Base-by-base conservation (phyloP, 2,797 vertebrate genomes). In the Hoplostethus atlanticus region DNA sequence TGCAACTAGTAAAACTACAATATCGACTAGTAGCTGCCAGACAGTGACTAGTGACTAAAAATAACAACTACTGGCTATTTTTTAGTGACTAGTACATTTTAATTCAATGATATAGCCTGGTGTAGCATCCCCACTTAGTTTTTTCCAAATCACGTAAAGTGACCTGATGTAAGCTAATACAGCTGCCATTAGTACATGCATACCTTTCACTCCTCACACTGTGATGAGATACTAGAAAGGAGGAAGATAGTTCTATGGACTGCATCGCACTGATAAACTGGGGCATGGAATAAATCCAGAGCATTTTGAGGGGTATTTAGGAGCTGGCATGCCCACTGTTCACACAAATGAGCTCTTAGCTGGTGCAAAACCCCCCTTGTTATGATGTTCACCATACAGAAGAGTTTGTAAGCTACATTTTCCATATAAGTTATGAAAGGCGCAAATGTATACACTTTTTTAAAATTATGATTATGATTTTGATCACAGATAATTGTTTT, bases 251-350 rank as follows among this genome's bases (percentile, higher is more conserved):
- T 25, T 57, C 17, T 51, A 40, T 31, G 60, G 30, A 68, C 60
- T 16, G 6, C 54, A 36, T 13, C 46, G 36, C 50, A 64, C 47
- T 52, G 56, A 76, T 73, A 65, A 76, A 71, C 44, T 50, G 28
- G 42, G 31, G 34, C 30, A 64, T 34, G 44, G 58, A 73, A 53
- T 52, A 81, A 69, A 78, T 71, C 74, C 70, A 76, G n/a, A 44
- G 30, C 44, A 64, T 71, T 68, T 81, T 79, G 48, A 57, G 28
- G 31, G 38, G 64, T 60, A 79, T 83, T 69, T 76, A 47, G 34
- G 59, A 28, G 30, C 58, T 70, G 60, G 25, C 76, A 83, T 34
- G 48, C 52, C 73, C 53, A 60, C 66, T 73, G 63, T 68, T 76
- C 21, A 68, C 71, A 75, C 40, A 63, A 79, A 76, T 70, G 67